Evolutionary conservation across 2,797 vertebrate species (phyloP).

Genomic region (Neomorphus geoffroyi): DNA sequence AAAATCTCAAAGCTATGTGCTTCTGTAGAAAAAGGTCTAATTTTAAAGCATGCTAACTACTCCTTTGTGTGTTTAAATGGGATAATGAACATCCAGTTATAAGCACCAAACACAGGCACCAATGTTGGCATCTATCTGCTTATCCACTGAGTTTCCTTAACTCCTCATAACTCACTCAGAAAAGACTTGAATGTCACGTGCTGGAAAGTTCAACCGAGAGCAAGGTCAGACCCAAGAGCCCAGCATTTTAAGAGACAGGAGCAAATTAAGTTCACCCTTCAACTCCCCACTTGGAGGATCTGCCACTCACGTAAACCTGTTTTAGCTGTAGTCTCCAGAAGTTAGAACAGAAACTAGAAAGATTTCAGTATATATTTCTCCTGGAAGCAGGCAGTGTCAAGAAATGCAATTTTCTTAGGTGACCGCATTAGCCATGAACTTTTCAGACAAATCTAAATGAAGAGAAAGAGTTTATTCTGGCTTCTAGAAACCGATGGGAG

Average conservation of each 20-base stretch:
- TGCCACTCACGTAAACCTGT: not conserved
- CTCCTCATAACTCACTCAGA: conserved; percentile 17
- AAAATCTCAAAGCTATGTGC: not conserved
- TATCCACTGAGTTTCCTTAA: not conserved
- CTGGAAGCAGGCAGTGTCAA: not conserved
- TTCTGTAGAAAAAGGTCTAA: not conserved
- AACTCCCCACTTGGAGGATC: not conserved
- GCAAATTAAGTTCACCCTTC: conserved; percentile 47
- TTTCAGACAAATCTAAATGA: not conserved
- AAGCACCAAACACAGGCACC: not conserved
- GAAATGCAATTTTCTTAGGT: conserved; percentile 29
- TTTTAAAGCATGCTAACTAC: not conserved
- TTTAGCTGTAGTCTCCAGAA: not conserved
- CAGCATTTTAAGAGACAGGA: not conserved
- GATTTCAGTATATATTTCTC: not conserved
- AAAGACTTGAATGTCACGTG: not conserved
- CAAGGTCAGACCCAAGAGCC: conserved; percentile 13
- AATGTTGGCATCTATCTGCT: not conserved
- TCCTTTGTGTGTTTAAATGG: not conserved
- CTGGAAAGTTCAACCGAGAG: not conserved
- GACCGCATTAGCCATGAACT: conserved; percentile 40
- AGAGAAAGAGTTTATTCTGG: conserved; percentile 27
- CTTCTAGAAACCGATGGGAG: conserved; percentile 7
- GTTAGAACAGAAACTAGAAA: not conserved
- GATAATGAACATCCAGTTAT: not conserved